Base-by-base conservation (phyloP, 2,888 invertebrate genomes). In the Pristionchus fissidentatus region DNA sequence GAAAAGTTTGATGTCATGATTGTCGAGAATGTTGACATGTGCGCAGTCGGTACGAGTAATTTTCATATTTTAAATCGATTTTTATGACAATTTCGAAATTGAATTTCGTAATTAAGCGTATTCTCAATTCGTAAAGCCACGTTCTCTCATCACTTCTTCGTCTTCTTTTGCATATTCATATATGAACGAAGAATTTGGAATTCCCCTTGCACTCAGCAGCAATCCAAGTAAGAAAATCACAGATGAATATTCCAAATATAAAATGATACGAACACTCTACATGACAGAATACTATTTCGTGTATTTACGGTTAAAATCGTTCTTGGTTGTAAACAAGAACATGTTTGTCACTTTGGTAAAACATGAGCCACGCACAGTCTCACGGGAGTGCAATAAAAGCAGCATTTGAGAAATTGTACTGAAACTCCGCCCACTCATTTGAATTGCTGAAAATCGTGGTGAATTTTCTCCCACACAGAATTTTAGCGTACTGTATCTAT, bases 1-100 rank as follows among this genome's bases (percentile, higher is more conserved):
- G 79, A 79, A 26, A 79, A 79, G 26, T 79, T 79, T 15, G 79
- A 79, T 57, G 57, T 79, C 38, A 57, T 57, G 55, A 79, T 79
- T n/a, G 79, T 79, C n/a, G 57, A 57, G 38, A 57, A 79, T 26
- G 55, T 79, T 38, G 79, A 79, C 41, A 79, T 79, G 57, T 79
- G 79, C 57, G 79, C 38, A 1, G 38, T 57, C 7, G 79, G 79
- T 79, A 22, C 29, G 79, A n/a, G 3, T 5, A 1, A 41, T 70
- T 43, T 8, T 41, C 26, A n/a, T 26, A 52, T 52, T 52, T 22
- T 52, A 19, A 52, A 52, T 22, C 19, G 15, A 8, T 52, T 0
- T 8, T 52, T 52, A 3, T 32, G 32, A 5, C 5, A 32, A 10
- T 60, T n/a, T n/a, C n/a, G n/a, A n/a, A n/a, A n/a, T n/a, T n/a